Base-by-base conservation (phyloP, 2,888 invertebrate species). In the Syrista parreyssii region DNA sequence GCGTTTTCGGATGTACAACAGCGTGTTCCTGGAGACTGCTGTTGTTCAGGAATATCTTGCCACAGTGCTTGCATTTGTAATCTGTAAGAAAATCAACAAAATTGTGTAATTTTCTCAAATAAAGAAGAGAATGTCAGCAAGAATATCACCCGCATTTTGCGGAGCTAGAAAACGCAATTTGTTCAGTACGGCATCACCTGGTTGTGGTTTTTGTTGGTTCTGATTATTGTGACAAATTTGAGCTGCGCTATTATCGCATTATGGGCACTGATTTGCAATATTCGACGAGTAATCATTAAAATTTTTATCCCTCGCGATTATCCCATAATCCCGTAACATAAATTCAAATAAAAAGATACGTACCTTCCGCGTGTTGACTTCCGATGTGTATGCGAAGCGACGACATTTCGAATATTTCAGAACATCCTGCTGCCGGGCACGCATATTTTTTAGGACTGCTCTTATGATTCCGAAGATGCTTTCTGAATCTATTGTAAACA, bases 351-450 rank as follows among this genome's bases (percentile, higher is more conserved):
- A 55, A 23, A 55, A 55, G 23, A 55, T 15, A 9, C 9, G 9
- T 55, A 55, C 55, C 55, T 55, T 55, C 23, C 23, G 83, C 81
- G 86, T 93, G 93, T 15, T 90, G 87, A 11, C 82, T 84, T 85
- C 90, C 92, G 80, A 88, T 91, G 84, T 94, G 95, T 34, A 92
- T 91, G 36, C 92, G 89, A 72, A 91, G 90, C 0, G 92, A 90
- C 92, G 93, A 93, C 75, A 92, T 93, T 35, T 89, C 87, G 84
- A 94, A 95, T 75, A 88, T 88, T 74, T 90, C 84, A 0, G 89
- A 82, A 84, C 95, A 95, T 12, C 91, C 88, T 15, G 91, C 87
- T 82, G 93, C 93, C 33, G 87, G 89, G 82, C 94, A 93, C 0
- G 89, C 71, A 79, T 88, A 87, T 68, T n/a, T 76, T 79, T 85